Base-by-base conservation (phyloP, 2,797 vertebrate species). In the Siniperca obscura region DNA sequence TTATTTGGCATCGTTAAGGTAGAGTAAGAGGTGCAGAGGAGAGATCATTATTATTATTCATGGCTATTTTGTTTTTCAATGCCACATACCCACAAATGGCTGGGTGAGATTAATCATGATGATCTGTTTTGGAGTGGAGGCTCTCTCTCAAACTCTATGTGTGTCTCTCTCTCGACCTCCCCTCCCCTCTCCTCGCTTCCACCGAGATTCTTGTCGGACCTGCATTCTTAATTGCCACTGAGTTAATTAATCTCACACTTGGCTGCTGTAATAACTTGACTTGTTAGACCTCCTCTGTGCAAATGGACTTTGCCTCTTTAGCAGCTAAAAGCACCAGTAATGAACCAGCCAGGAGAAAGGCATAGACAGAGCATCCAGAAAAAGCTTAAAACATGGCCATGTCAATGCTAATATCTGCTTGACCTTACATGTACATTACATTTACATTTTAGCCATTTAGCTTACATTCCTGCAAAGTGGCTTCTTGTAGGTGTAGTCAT, bases 211-310 rank as follows among this genome's bases (percentile, higher is more conserved):
- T 92, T 74, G 75, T 91, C 72, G 53, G 86, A 79, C 74, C 81
- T 36, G 53, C 82, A 81, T 91, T 91, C 88, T 89, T 95, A 95
- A 95, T 95, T 85, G 77, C 82, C 86, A 82, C 80, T 81, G 84
- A 94, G 89, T 95, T 96, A 94, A 96, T 96, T 95, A 95, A 95
- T 94, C 94, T 93, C 91, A 93, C 89, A 93, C 92, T 95, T 86
- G 84, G 92, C 93, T 91, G 92, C 89, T 86, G 88, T 94, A 94
- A 95, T 95, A 94, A 93, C 90, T 90, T 91, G 88, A 95, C 93
- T 92, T 87, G 86, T 93, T 91, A 93, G 92, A 94, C 92, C 90
- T 93, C 87, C 85, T 81, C 83, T 69, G 70, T 69, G 82, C 76
- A 91, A 94, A 95, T 92, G 92, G 91, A 92, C 91, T 91, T 89